phyloP scores from a whole-genome alignment of 2,797 vertebrate species.

The Gambelia wislizenii region DNA sequence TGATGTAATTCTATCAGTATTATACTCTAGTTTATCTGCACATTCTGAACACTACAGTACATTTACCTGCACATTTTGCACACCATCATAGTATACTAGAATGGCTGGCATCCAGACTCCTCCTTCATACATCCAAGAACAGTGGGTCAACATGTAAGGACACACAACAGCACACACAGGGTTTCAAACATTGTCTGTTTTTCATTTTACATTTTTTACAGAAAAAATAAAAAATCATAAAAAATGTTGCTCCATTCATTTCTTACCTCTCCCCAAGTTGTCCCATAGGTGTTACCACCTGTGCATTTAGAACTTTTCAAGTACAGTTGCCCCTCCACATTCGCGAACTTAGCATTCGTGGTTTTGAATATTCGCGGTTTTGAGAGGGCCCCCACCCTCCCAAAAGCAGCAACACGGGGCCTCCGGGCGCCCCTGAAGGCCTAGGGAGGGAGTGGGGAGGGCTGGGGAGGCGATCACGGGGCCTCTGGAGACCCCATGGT shows the following conservation, averaged over 20 bases:
- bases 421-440: too few relatives aligned
- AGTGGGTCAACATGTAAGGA: neutral
- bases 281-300: too few relatives aligned
- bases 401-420: too few relatives aligned
- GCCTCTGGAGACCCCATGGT: too few relatives aligned
- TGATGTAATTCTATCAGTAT: neutral
- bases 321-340: too few relatives aligned
- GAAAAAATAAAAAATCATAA: neutral
- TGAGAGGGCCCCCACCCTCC: too few relatives aligned
- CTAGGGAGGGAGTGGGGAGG: too few relatives aligned
- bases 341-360: too few relatives aligned
- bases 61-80: neutral
- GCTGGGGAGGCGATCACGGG: too few relatives aligned
- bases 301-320: neutral
- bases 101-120: neutral
- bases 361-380: too few relatives aligned
- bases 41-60: neutral
- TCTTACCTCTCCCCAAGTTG: too few relatives aligned
- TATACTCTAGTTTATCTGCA: neutral
- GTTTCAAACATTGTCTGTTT: too few relatives aligned
- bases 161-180: neutral
- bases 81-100: neutral
- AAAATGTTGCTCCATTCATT: neutral
- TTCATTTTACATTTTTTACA: neutral
- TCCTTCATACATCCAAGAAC: neutral